These are phyloP conservation scores for Sula dactylatra DNA, from an alignment of 2,113 vertebrate genomes.

Conservation along the genomic window DNA sequence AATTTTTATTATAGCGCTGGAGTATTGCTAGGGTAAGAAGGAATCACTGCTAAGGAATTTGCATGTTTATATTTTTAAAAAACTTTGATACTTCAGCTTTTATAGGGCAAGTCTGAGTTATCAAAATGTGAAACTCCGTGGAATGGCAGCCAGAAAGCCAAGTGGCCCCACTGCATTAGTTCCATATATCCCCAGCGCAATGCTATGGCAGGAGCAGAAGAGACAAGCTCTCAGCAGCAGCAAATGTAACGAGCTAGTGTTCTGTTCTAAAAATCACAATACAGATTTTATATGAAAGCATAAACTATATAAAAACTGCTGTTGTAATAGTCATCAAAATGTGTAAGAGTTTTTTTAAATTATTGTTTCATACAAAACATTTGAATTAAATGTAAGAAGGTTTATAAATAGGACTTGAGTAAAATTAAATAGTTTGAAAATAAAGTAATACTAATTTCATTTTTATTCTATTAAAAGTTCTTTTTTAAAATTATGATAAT, in stretches of 20 bases:
- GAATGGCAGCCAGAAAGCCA: background rate
- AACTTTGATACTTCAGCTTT: background rate
- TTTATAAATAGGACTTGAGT: background rate
- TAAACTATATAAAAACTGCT: background rate
- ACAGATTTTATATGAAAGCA: background rate
- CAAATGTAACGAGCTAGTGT: background rate
- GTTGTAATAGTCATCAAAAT: background rate
- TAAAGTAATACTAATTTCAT: background rate
- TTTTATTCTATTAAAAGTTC: background rate
- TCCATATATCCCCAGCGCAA: background rate
- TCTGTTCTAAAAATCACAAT: background rate
- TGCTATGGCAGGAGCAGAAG: background rate
- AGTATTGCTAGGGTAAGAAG: background rate
- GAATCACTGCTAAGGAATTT: background rate
- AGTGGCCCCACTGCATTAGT: background rate
- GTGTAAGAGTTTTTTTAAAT: background rate
- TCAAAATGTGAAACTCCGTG: background rate
- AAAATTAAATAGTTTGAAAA: background rate
- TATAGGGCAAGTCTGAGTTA: background rate
- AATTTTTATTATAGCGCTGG: background rate
- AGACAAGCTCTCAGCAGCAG: background rate
- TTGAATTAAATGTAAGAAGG: background rate
- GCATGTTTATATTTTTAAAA: background rate
- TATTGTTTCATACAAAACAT: background rate
- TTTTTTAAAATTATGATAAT: background rate